These are phyloP conservation scores for Willisornis vidua DNA, from an alignment of 2,113 vertebrate species.

Conservation along the genomic window DNA sequence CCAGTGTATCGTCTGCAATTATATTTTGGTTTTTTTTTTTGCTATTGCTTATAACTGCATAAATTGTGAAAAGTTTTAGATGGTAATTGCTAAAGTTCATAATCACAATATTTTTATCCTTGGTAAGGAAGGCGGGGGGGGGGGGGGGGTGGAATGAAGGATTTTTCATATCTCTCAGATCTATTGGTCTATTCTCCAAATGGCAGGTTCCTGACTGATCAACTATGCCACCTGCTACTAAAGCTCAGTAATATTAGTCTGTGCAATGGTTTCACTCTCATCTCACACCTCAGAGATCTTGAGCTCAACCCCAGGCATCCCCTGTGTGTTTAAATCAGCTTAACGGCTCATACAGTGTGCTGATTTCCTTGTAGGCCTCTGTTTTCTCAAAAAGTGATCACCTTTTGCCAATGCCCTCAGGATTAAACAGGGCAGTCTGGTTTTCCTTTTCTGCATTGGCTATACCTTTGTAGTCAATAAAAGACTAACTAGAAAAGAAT, in stretches of 20 bases:
- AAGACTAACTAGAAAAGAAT: conserved; percentile 99
- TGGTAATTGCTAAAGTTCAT: conserved; percentile 69
- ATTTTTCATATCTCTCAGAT: conserved; percentile 81
- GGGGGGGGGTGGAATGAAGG: conserved; percentile 51
- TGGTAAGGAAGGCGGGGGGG: conserved; percentile 17
- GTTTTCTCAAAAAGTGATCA: conserved; percentile 97
- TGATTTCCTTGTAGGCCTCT: conserved; percentile 97
- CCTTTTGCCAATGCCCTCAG: conserved; percentile 93
- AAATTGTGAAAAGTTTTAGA: conserved; percentile 41
- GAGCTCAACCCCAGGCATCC: conserved; percentile 88
- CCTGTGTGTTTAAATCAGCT: conserved; percentile 97
- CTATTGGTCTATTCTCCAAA: conserved; percentile 82
- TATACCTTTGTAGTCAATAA: conserved; percentile 99
- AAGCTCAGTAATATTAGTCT: conserved; percentile 88
- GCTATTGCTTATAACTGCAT: not conserved
- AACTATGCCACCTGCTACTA: conserved; percentile 83
- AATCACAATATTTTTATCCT: conserved; percentile 64
- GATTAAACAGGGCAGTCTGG: conserved; percentile 94
- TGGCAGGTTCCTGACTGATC: conserved; percentile 86
- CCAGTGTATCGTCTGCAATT: not conserved
- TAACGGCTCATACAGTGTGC: conserved; percentile 87
- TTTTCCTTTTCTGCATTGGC: conserved; percentile 86
- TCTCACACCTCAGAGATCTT: conserved; percentile 86
- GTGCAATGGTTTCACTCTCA: conserved; percentile 87
- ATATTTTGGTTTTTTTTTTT: not conserved